Evolutionary conservation across 1,140 invertebrate species (phyloP).

Genomic region (Drosophila ambigua): DNA sequence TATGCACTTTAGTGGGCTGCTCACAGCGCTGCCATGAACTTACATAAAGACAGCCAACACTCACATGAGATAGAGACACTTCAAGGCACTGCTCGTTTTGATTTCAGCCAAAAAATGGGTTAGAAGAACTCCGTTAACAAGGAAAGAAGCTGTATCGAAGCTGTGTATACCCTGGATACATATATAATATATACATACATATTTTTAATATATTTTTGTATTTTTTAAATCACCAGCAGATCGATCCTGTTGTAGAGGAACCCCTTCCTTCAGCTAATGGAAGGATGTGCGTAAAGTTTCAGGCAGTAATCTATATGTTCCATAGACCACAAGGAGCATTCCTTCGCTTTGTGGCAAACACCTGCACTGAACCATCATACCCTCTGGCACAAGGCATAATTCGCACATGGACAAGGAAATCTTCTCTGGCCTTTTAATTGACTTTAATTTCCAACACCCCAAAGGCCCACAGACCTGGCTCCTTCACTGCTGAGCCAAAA

Average conservation of each 20-base stretch:
- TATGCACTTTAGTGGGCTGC: conserved; percentile 24
- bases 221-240: too few species aligned
- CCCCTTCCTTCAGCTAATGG: too few species aligned
- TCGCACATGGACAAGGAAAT: conserved; percentile 28
- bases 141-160: too few species aligned
- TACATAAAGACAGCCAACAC: not conserved
- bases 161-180: too few species aligned
- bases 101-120: conserved; percentile 53
- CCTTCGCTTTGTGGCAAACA: too few species aligned
- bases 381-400: conserved; percentile 9
- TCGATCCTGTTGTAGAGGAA: too few species aligned
- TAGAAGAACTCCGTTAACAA: not conserved
- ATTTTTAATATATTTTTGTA: too few species aligned
- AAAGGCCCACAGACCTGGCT: conserved; percentile 30
- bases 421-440: conserved; percentile 66
- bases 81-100: conserved; percentile 51
- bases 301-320: too few species aligned
- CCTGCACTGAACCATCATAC: conserved; percentile 1
- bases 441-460: conserved; percentile 74
- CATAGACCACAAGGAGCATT: not conserved
- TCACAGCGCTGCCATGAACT: conserved; percentile 26
- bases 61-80: conserved; percentile 19
- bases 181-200: too few species aligned
- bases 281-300: too few species aligned
- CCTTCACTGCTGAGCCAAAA: too few species aligned